These are phyloP conservation scores for Shargacucullia verbasci DNA, from an alignment of 2,888 invertebrate species.

Conservation along the genomic window DNA sequence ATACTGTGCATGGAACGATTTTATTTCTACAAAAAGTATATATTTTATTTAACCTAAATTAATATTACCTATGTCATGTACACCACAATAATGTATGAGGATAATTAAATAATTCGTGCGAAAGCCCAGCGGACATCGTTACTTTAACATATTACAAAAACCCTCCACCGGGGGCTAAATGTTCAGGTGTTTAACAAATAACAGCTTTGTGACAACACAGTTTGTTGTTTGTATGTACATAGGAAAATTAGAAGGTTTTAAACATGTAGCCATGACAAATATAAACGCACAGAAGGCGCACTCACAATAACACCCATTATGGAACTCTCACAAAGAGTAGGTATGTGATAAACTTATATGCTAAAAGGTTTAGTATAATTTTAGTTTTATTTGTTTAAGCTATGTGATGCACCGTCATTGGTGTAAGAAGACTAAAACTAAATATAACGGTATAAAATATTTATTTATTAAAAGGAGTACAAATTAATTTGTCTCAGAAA, in stretches of 20 bases:
- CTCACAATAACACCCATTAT: background rate
- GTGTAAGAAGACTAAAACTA: too few relatives aligned
- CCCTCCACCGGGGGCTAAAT: conserved; percentile 6
- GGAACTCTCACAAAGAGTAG: too few relatives aligned
- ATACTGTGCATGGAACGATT: too few relatives aligned
- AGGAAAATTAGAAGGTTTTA: conserved; percentile 6
- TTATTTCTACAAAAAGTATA: too few relatives aligned
- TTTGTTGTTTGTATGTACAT: conserved; percentile 3
- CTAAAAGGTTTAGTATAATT: too few relatives aligned
- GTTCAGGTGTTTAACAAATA: conserved; percentile 21
- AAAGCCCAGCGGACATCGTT: conserved; percentile 14
- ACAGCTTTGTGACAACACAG: conserved; percentile 23
- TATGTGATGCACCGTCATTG: too few relatives aligned
- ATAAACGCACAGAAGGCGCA: conserved; percentile 9
- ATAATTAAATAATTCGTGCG: conserved; percentile 22
- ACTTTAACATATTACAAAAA: conserved; percentile 12
- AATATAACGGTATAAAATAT: too few relatives aligned
- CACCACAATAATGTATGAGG: conserved; percentile 14
- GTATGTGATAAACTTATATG: too few relatives aligned
- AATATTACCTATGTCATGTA: conserved; percentile 1
- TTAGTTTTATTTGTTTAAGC: too few relatives aligned
- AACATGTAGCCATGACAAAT: background rate
- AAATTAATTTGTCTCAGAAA: too few relatives aligned
- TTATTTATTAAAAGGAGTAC: too few relatives aligned
- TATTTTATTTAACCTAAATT: too few relatives aligned